phyloP scores from a whole-genome alignment of 1,140 invertebrate genomes.

The Drosophila nigrodunni region DNA sequence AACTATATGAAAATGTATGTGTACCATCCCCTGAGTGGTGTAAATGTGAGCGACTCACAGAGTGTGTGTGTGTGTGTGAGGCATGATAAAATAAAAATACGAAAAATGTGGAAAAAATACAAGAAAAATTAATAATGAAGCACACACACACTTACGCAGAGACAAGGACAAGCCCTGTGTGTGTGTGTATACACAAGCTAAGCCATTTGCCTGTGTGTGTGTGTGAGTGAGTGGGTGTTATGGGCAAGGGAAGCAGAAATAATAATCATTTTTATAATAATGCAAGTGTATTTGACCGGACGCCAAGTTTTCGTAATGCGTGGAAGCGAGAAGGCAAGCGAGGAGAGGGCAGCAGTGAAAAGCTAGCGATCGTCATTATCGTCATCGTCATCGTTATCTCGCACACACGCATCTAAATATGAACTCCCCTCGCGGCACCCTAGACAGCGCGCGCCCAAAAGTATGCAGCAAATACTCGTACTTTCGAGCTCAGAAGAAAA shows the following conservation, averaged over 20 bases:
- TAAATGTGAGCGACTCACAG: constrained; percentile 22
- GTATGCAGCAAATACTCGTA: constrained; percentile 60
- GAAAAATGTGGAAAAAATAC: constrained; percentile 78
- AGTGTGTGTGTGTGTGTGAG: constrained; percentile 42
- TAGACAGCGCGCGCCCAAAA: constrained; percentile 35
- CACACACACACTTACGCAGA: constrained; percentile 47
- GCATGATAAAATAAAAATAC: constrained; percentile 81
- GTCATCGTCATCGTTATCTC: constrained; percentile 59
- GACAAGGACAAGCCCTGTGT: constrained; percentile 63
- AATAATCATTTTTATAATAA: constrained; percentile 83
- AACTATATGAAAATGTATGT: constrained; percentile 55
- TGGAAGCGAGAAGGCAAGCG: background rate
- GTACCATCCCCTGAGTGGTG: constrained; percentile 62
- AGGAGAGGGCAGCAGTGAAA: background rate
- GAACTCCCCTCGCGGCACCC: no score
- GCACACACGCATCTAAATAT: constrained; percentile 35
- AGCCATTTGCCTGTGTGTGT: constrained; percentile 38
- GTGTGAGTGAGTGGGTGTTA: constrained; percentile 17
- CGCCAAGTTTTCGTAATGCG: constrained; percentile 49
- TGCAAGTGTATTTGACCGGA: constrained; percentile 71
- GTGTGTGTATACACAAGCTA: constrained; percentile 39
- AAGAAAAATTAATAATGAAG: constrained; percentile 82
- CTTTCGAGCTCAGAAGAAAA: constrained; percentile 59
- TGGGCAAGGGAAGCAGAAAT: constrained; percentile 53
- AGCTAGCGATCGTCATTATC: constrained; percentile 35